These are phyloP conservation scores for Heteropelma amictum DNA, from an alignment of 2,888 invertebrate species.

Conservation along the genomic window DNA sequence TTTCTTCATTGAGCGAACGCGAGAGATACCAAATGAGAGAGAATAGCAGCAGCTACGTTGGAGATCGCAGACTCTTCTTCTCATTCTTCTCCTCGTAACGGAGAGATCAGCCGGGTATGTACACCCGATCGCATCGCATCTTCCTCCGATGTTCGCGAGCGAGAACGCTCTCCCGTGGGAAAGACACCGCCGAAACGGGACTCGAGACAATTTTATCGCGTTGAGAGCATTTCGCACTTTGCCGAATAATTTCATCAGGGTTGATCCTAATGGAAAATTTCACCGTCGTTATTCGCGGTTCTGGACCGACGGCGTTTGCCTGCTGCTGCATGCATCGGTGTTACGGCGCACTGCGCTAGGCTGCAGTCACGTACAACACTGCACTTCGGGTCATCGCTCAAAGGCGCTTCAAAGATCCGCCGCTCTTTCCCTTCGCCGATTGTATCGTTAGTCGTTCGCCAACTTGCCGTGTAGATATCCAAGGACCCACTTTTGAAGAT, in stretches of 20 bases:
- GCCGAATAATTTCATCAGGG: no score
- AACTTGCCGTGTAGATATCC: not conserved
- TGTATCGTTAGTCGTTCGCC: no score
- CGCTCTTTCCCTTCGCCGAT: no score
- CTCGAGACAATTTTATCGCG: no score
- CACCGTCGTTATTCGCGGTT: no score
- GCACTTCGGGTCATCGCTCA: constrained; percentile 27
- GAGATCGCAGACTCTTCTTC: constrained; percentile 22
- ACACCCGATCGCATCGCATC: constrained; percentile 29
- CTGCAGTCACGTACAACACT: constrained; percentile 44
- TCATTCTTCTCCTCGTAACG: constrained; percentile 29
- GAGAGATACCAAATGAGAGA: constrained; percentile 34
- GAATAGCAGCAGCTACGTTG: constrained; percentile 11
- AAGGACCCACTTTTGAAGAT: not conserved
- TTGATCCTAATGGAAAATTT: no score
- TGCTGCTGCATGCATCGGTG: not conserved
- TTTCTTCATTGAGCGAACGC: constrained; percentile 48
- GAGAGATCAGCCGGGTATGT: constrained; percentile 24
- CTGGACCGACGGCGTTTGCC: no score
- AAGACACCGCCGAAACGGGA: no score
- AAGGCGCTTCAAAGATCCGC: constrained; percentile 27
- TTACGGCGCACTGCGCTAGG: constrained; percentile 42
- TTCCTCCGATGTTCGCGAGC: not conserved
- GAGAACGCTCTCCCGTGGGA: constrained; percentile 24
- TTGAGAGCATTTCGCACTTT: no score